A percentile compares a stretch with the other conserved stretches of the same genome.
Conservation (phyloP, 2,113 vertebrate genomes). For the Neodontobutis hainanensis region DNA sequence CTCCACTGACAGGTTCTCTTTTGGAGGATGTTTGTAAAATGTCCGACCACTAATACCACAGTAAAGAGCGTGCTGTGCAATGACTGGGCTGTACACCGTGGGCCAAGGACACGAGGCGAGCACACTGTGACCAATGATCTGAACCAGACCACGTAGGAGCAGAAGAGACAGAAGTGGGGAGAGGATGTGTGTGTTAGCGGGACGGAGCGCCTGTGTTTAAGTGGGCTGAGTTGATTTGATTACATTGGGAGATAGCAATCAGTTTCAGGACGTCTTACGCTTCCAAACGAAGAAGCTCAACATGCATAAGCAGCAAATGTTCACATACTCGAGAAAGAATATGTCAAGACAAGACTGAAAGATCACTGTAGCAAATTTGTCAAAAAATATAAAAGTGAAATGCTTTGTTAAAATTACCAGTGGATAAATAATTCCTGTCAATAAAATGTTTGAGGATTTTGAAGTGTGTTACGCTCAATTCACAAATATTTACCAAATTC, state of each 20-base stretch:
- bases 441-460: too few relatives aligned
- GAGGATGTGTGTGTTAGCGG: constrained; percentile 15
- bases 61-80: constrained; percentile 57
- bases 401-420: too few relatives aligned
- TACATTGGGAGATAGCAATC: constrained; percentile 73
- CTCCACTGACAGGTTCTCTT: constrained; percentile 66
- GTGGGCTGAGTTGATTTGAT: constrained; percentile 69
- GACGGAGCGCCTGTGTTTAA: constrained; percentile 40
- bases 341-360: too few relatives aligned
- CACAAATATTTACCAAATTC: too few relatives aligned
- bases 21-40: constrained; percentile 70
- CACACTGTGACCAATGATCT: constrained; percentile 65
- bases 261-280: constrained; percentile 52
- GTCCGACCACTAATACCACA: constrained; percentile 72
- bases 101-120: constrained; percentile 66
- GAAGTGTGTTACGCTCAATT: too few relatives aligned
- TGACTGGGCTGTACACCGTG: constrained; percentile 45
- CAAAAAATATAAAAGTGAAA: too few relatives aligned
- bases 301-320: constrained; percentile 34
- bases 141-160: constrained; percentile 53
- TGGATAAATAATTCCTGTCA: too few relatives aligned
- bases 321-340: too few relatives aligned
- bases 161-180: constrained; percentile 50
- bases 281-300: constrained; percentile 58
- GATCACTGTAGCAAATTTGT: too few relatives aligned